Evolutionary conservation across 2,113 vertebrate species (phyloP).

Genomic region (Himantopus leucocephalus): DNA sequence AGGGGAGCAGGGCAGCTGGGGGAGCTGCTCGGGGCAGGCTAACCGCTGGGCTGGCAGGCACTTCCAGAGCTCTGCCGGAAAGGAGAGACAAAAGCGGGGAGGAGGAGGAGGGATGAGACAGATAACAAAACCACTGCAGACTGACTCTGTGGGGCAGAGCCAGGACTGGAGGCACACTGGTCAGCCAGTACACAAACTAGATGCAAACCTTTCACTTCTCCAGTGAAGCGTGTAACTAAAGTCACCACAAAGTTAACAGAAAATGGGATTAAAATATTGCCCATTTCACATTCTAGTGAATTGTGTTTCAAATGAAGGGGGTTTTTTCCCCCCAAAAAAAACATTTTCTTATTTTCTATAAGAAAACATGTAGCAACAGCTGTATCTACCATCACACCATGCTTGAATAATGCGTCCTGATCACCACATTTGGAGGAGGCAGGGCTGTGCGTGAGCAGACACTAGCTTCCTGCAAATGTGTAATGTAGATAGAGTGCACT

Average conservation of each 20-base stretch:
- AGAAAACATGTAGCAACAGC: neutral
- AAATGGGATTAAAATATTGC: neutral
- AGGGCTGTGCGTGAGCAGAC: neutral
- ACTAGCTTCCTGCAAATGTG: neutral
- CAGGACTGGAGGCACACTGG: neutral
- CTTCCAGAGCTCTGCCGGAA: neutral
- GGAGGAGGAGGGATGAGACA: neutral
- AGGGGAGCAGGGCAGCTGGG: neutral
- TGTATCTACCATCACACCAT: neutral
- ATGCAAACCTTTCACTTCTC: neutral
- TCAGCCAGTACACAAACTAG: neutral
- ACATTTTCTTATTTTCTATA: neutral
- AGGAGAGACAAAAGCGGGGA: neutral
- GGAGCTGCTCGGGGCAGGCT: neutral
- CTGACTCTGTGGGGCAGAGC: neutral
- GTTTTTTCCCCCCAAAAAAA: fast-evolving
- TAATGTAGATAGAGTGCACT: neutral
- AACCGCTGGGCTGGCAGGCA: neutral
- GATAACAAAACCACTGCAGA: neutral
- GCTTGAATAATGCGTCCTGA: neutral
- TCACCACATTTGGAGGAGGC: neutral
- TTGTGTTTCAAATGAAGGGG: neutral
- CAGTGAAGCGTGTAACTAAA: neutral
- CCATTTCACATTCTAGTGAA: neutral
- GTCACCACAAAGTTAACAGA: neutral